Conservation (phyloP, 2,888 invertebrate genomes). For the Euplexia lucipara region DNA sequence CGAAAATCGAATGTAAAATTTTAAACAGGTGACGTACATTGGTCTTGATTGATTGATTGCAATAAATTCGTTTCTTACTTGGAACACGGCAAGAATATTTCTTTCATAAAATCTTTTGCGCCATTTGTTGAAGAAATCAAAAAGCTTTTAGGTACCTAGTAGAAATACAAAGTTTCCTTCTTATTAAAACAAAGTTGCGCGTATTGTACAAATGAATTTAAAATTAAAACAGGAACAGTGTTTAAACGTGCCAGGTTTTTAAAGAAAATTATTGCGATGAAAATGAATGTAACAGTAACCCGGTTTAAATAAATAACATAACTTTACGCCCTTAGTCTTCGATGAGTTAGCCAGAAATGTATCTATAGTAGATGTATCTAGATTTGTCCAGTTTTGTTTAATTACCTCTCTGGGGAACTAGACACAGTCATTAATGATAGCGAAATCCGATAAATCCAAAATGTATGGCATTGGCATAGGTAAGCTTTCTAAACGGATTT, state of each 20-base stretch:
- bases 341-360: no score
- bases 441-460: no score
- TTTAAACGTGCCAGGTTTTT: constrained; percentile 25
- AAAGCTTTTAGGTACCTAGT: constrained; percentile 55
- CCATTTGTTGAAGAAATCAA: constrained; percentile 40
- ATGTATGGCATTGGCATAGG: no score
- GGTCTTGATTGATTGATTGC: constrained; percentile 25
- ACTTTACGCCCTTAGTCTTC: no score
- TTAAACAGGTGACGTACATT: neutral
- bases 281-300: constrained; percentile 1
- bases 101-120: constrained; percentile 29
- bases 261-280: constrained; percentile 17
- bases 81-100: constrained; percentile 1
- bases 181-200: constrained; percentile 35
- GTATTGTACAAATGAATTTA: constrained; percentile 18
- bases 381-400: no score
- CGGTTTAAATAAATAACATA: no score
- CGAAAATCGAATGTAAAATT: neutral
- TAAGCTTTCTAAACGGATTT: no score
- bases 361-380: no score
- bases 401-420: no score
- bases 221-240: constrained; percentile 31
- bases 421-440: no score
- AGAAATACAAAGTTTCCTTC: constrained; percentile 28
- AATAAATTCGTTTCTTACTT: constrained; percentile 1